Base-by-base conservation (phyloP, 2,797 vertebrate genomes). In the Manis crassicaudata region DNA sequence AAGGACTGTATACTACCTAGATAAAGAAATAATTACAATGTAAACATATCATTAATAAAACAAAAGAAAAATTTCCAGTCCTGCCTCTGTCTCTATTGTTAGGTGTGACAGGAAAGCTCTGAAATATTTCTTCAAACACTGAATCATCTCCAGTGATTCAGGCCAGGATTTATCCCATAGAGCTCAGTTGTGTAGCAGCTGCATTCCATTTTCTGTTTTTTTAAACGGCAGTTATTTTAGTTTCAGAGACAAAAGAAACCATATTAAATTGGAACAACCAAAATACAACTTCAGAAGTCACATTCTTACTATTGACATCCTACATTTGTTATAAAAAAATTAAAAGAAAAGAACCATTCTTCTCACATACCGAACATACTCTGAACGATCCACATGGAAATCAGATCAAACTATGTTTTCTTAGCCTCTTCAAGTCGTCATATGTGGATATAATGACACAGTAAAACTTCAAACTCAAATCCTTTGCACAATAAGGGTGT, bases 21-120 rank as follows among this genome's bases (percentile, higher is more conserved):
- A 94, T 93, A 32, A 93, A 95, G 46, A 43, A 95, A 58, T 88
- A 96, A 89, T 94, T 89, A 90, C 90, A 94, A 95, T 72, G 54
- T 76, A 81, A 87, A 88, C 7, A 89, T 35, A 77, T 1, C 84
- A 32, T 11, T 83, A 43, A 73, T 77, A 91, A 88, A 96, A 76
- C 40, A 85, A 95, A 91, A 79, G n/a, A 29, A 79, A 90, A 67
- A 3, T 58, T 92, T 67, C 56, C 62, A 91, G 82, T 92, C 95
- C 72, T 88, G 56, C 50, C 40, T 92, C n/a, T 87, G 27, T 82
- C 76, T 90, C 73, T 27, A 79, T 1, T 92, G 91, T 60, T 62
- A 91, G 70, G 79, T 89, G 43, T 89, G 83, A 92, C 67, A 91
- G 84, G 90, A 81, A 90, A 90, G 65, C 81, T 86, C 60, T 67